These are phyloP conservation scores for Sturnira hondurensis DNA, from an alignment of 2,113 vertebrate species.

Conservation along the genomic window DNA sequence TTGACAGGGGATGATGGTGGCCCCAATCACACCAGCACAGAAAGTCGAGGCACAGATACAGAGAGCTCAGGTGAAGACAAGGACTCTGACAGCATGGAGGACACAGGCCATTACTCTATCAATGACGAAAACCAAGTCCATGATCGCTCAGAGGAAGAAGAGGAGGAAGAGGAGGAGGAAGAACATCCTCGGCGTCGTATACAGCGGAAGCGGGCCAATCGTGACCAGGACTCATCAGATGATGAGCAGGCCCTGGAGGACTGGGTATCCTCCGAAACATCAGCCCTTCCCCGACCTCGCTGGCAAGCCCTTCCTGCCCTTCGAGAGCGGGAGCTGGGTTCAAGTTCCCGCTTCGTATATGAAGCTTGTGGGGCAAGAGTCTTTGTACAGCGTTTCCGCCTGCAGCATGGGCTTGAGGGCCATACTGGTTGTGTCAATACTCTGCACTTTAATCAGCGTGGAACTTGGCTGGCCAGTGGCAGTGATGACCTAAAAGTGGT, in stretches of 20 bases:
- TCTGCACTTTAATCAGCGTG: conserved; percentile 95
- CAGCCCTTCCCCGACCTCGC: conserved; percentile 83
- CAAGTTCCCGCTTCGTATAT: conserved; percentile 86
- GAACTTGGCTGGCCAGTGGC: conserved; percentile 94
- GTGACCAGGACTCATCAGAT: conserved; percentile 82
- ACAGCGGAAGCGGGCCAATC: conserved; percentile 78
- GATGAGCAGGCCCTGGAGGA: conserved; percentile 91
- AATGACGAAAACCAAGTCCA: conserved; percentile 86
- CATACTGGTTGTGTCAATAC: conserved; percentile 97
- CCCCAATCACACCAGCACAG: conserved; percentile 73
- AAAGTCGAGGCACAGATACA: conserved; percentile 77
- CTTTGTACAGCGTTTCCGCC: conserved; percentile 91
- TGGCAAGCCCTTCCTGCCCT: conserved; percentile 90
- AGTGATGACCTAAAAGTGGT: conserved; percentile 95
- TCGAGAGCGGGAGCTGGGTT: conserved; percentile 88
- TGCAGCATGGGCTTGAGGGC: conserved; percentile 91
- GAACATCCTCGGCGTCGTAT: conserved; percentile 68
- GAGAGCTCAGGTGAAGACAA: conserved; percentile 87
- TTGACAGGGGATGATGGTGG: conserved; percentile 81
- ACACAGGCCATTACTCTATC: conserved; percentile 91
- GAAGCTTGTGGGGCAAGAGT: conserved; percentile 91
- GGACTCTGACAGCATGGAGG: conserved; percentile 97
- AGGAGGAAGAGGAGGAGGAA: conserved; percentile 82
- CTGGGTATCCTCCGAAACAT: conserved; percentile 91
- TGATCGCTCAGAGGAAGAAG: conserved; percentile 85